Evolutionary conservation across 1,140 invertebrate species (phyloP), one percentile per base, ranked within the genome.

Genomic region (Meteorus sp.): DNA sequence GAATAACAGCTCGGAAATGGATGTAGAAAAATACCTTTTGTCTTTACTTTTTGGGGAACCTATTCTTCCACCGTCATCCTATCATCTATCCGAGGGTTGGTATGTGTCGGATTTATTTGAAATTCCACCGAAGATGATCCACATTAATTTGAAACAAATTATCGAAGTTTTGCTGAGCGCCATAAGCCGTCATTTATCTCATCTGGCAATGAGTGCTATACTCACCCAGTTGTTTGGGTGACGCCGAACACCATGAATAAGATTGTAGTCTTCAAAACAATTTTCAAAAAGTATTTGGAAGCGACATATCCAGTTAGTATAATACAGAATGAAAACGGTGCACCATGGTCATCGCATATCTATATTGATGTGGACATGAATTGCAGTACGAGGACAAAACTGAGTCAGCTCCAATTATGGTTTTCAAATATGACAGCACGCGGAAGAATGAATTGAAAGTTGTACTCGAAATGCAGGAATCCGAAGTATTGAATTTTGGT

Each of bases 401-500:
- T 6, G 53, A 55, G 3, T 70, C 70, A 43, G 63, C 69, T 2
- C 75, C 78, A 9, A 71, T 75, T 58, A 73, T 74, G 7, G 52
- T 79, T n/a, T 80, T 80, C 37, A 80, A 80, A 67, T 80, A 75
- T 22, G 76, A 79, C 48, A 73, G 69, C 44, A 76, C 74, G 0
- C 70, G 67, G 17, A 76, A 69, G 56, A 76, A 72, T 39, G 76
- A 80, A 22, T 61, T 80, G 3, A 73, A 74, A 66, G 63, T 75
- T 29, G 69, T 75, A 7, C 22, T 79, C 1, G 68, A 77, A 44
- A 74, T 69, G 61, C 76, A 78, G 15, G 60, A 62, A 0, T 71
- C 64, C 11, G 77, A 79, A 56, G 61, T 80, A 6, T 45, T 76
- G 1, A 64, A 78, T 59, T 78, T 79, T 51, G 78, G 74, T 17